These are phyloP conservation scores for Physocephala rufipes DNA, from an alignment of 2,888 invertebrate species.

Conservation along the genomic window DNA sequence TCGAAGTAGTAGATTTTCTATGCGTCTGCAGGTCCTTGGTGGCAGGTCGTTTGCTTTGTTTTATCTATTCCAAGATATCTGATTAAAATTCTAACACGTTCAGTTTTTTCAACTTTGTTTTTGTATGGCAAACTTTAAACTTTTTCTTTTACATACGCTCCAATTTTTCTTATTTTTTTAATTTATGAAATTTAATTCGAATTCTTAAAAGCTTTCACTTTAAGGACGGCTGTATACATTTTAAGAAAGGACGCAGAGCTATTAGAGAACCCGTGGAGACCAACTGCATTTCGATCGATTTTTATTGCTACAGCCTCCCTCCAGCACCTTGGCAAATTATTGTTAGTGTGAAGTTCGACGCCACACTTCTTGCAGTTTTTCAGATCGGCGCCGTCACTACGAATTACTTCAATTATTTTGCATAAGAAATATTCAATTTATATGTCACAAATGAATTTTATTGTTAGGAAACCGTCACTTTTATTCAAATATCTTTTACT, in stretches of 20 bases:
- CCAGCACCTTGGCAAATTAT: neutral
- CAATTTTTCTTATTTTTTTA: neutral
- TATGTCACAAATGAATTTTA: constrained; percentile 15
- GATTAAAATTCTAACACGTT: too few species aligned
- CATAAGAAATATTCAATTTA: neutral
- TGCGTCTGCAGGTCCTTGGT: neutral
- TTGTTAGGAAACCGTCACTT: constrained; percentile 4
- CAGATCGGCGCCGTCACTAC: neutral
- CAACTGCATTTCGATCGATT: constrained; percentile 22
- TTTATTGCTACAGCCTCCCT: constrained; percentile 19
- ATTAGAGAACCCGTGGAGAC: neutral
- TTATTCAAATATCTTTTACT: neutral
- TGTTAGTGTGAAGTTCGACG: constrained; percentile 12
- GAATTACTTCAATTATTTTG: neutral
- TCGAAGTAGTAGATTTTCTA: neutral
- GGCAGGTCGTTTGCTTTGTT: neutral
- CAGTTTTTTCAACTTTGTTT: neutral
- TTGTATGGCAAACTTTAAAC: neutral
- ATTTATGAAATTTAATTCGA: neutral
- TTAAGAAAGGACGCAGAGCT: neutral
- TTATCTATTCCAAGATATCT: too few species aligned
- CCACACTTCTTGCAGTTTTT: constrained; percentile 1
- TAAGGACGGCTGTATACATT: neutral
- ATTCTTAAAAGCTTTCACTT: constrained; percentile 12
- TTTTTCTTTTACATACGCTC: neutral